Evolutionary conservation across 2,888 invertebrate genomes (phyloP), one percentile per base, ranked within the genome.

Genomic region (Microdon myrmicae): DNA sequence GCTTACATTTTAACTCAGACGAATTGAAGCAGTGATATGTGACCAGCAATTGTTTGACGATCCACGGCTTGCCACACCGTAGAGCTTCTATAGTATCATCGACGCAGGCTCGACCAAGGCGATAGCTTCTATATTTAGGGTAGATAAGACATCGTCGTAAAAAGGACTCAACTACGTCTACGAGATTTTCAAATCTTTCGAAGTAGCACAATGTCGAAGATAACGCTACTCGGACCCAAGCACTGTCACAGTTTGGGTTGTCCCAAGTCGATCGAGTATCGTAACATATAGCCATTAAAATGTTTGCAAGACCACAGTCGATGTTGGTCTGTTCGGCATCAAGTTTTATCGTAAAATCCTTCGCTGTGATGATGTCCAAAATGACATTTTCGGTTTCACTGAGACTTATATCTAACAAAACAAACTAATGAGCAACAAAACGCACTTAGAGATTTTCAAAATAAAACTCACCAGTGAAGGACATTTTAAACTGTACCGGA

Each of bases 201-300:
- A 78, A 79, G 54, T 79, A 79, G 37, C 69, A 70, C 2, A 76
- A 68, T 0, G 71, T 53, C n/a, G 77, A 68, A 2, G 77, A 77
- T n/a, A 79, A 61, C 4, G 74, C 71, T 37, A 72, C 71, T 3
- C 79, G 75, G 0, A 78, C 79, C 79, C 79, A 79, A 5, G 70
- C 72, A 10, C 78, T 76, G 48, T 78, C 79, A 47, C 79, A 79
- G 3, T 74, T 79, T 2, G 72, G 51, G n/a, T 79, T 78, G 39
- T 77, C 74, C 38, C 71, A 70, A 9, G 78, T 79, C 4, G n/a
- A n/a, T 74, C 79, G 73, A 22, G 76, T 69, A 59, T 79, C 79
- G 41, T 78, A 79, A 56, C 78, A 79, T 56, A 79, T 79, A 35
- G 73, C 76, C 44, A 79, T 48, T 10, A 79, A 66, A 43, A 79